Evolutionary conservation across 2,113 vertebrate species (phyloP).

Genomic region (Petromus typicus): DNA sequence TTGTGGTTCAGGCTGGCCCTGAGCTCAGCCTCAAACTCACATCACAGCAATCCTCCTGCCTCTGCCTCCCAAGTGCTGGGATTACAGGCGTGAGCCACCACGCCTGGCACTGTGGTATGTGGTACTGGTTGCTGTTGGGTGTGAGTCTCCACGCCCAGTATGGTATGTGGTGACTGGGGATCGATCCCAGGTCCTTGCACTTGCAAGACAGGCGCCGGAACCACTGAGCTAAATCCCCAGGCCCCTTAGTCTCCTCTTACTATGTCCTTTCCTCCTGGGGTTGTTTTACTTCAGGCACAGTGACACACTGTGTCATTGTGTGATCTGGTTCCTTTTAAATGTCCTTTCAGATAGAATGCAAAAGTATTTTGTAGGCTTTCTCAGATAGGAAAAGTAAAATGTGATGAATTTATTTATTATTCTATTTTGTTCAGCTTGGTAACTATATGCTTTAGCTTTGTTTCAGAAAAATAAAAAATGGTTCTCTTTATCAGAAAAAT

Average conservation of each 20-base stretch:
- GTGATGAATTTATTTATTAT: constrained; percentile 71
- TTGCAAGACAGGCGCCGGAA: no score
- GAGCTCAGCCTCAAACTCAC: no score
- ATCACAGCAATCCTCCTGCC: no score
- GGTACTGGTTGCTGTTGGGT: no score
- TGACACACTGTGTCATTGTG: neutral
- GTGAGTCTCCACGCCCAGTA: no score
- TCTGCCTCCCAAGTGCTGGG: no score
- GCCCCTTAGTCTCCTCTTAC: constrained; percentile 14
- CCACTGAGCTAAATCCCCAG: no score
- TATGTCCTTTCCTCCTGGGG: neutral
- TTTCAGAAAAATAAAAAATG: constrained; percentile 56
- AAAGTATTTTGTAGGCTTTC: constrained; percentile 49
- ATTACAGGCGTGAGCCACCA: no score
- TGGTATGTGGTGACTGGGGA: no score
- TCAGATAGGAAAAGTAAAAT: constrained; percentile 56
- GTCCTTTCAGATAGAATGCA: constrained; percentile 67
- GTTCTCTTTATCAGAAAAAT: constrained; percentile 14
- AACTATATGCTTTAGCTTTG: constrained; percentile 24
- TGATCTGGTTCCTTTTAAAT: constrained; percentile 55
- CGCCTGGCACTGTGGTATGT: no score
- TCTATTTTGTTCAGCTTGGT: constrained; percentile 55
- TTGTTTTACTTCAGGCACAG: constrained; percentile 47
- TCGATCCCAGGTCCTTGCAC: no score
- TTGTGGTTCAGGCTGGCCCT: no score